These are phyloP conservation scores for Palaemon carinicauda DNA, from an alignment of 1,140 invertebrate genomes.

Conservation along the genomic window DNA sequence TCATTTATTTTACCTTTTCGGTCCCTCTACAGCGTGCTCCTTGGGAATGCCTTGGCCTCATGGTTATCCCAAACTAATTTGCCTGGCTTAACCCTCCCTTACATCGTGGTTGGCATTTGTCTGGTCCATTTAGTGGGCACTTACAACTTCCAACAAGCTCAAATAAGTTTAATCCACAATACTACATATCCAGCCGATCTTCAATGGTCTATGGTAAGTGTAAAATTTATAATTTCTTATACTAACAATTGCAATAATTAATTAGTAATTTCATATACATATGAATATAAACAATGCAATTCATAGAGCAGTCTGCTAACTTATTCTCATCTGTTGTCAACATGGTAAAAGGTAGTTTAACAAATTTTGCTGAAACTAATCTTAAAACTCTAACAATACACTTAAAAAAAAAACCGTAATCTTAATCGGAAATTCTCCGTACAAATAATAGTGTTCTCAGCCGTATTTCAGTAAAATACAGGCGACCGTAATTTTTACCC, in stretches of 20 bases:
- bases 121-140: not conserved
- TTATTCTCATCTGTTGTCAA: not conserved
- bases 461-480: too few relatives aligned
- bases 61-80: constrained; percentile 43
- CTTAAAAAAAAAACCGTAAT: too few relatives aligned
- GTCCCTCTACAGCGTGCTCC: constrained; percentile 2
- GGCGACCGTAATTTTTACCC: too few relatives aligned
- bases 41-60: constrained; percentile 24
- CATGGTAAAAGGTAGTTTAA: too few relatives aligned
- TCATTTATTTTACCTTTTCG: not conserved
- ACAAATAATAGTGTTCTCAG: too few relatives aligned
- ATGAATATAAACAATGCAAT: too few relatives aligned
- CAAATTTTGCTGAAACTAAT: too few relatives aligned
- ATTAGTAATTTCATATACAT: too few relatives aligned
- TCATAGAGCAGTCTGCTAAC: not conserved
- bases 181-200: not conserved
- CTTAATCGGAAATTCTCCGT: too few relatives aligned
- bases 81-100: constrained; percentile 23
- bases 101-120: not conserved
- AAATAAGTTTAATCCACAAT: not conserved
- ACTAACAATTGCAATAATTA: too few relatives aligned
- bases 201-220: not conserved
- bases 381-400: too few relatives aligned
- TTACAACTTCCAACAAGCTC: not conserved
- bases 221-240: too few relatives aligned